Base-by-base conservation (phyloP, 2,797 vertebrate genomes). In the Falco berigora region DNA sequence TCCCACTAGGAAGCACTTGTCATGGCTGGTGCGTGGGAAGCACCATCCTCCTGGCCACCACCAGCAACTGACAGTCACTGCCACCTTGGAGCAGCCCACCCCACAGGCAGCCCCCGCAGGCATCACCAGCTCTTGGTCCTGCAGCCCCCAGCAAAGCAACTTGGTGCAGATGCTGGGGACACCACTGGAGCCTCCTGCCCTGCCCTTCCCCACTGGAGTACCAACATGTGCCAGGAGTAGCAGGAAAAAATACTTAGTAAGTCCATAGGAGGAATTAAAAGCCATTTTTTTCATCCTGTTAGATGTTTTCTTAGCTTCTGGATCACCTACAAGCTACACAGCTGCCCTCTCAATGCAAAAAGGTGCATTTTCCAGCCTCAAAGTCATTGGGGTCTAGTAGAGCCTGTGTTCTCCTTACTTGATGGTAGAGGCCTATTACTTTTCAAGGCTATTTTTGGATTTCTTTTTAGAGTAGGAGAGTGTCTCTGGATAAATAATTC, bases 101-200 rank as follows among this genome's bases (percentile, higher is more conserved):
- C 17, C 6, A 4, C 30, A 4, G 42, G 55, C 34, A 62, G 55
- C 40, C 40, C 71, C 23, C 15, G 56, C 12, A 15, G 66, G 42
- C 20, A 14, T 12, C 50, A 3, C 38, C 4, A 2, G 2, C 25
- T 8, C 47, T 20, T 3, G 2, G 19, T 32, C 67, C 46, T 22
- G 16, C 36, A 69, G 62, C 21, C 46, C 18, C 20, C 7, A 20
- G 40, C 36, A 42, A 38, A 56, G 21, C 1, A 3, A 19, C 6
- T 36, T 28, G 55, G 24, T 21, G 67, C 14, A 14, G 38, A 22
- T 38, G 22, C 40, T 40, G 49, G 40, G 16, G n/a, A 42, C 23
- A 8, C 53, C 42, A 12, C 11, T 0, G 1, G 32, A 55, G 30
- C 58, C 27, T 55, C 50, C 91, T 58, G 68, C 90, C 73, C 24